Evolutionary conservation across 2,888 invertebrate species (phyloP).

Genomic region (Escarpia spicata): DNA sequence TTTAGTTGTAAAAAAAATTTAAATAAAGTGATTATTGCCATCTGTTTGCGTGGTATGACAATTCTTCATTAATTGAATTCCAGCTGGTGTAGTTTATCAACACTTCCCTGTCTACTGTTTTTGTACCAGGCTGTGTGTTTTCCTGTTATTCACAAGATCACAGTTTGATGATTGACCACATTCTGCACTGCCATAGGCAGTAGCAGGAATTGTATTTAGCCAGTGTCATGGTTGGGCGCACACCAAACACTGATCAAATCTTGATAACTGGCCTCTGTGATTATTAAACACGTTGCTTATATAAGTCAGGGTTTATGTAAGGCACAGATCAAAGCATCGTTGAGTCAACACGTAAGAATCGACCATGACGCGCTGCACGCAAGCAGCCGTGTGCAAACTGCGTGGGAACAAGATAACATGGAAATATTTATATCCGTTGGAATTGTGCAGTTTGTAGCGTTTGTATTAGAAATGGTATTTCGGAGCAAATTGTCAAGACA

Average conservation of each 20-base stretch:
- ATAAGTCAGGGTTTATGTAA: conserved; percentile 6
- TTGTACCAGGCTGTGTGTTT: neutral
- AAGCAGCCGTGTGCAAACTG: neutral
- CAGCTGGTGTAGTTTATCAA: neutral
- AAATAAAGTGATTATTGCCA: neutral
- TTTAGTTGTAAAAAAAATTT: too few relatives aligned
- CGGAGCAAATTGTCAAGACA: neutral
- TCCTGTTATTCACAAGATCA: neutral
- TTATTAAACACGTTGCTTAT: conserved; percentile 4
- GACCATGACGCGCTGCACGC: neutral
- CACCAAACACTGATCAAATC: neutral
- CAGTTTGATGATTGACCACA: neutral
- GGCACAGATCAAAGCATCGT: neutral
- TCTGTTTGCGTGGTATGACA: neutral
- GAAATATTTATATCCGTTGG: neutral
- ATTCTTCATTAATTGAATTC: too few relatives aligned
- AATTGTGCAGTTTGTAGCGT: neutral
- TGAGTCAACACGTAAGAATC: neutral
- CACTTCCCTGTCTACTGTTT: neutral
- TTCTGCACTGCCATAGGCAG: neutral
- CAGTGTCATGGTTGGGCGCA: neutral
- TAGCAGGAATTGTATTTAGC: neutral
- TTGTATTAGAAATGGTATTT: neutral
- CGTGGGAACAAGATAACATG: neutral
- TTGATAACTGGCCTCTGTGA: neutral